Conservation (phyloP, 2,797 vertebrate species). For the Intellagama lesueurii region DNA sequence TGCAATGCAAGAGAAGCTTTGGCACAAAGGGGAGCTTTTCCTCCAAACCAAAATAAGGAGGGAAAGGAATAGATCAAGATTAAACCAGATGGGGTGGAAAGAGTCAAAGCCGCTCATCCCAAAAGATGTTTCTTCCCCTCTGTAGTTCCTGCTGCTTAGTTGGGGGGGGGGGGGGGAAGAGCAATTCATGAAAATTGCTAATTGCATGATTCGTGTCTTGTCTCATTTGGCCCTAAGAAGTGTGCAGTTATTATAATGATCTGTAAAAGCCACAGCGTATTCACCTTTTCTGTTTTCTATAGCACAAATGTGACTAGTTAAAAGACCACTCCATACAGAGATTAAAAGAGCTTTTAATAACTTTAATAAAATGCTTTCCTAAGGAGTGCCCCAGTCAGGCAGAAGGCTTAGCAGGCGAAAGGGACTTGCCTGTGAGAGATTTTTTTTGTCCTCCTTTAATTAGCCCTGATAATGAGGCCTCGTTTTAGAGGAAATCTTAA, state of each 20-base stretch:
- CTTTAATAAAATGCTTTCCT: conserved; percentile 58
- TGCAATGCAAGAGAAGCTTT: background rate
- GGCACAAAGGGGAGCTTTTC: background rate
- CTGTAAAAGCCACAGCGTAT: conserved; percentile 21
- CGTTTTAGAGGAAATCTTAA: conserved; percentile 73
- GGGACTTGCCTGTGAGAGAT: conserved; percentile 51
- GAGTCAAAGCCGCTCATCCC: background rate
- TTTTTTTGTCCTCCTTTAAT: conserved; percentile 71
- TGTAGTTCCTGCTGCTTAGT: background rate
- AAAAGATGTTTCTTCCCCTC: background rate
- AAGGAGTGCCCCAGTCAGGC: conserved; percentile 51
- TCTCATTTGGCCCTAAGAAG: conserved; percentile 21
- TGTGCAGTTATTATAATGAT: conserved; percentile 8
- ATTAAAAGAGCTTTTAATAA: conserved; percentile 60
- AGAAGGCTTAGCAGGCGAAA: conserved; percentile 57
- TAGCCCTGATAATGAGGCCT: conserved; percentile 72
- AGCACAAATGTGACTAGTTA: conserved; percentile 34
- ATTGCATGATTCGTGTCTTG: background rate
- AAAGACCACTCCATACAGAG: conserved; percentile 50
- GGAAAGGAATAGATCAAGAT: background rate
- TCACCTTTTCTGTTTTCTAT: conserved; percentile 7
- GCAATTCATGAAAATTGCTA: background rate
- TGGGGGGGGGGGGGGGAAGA: background rate
- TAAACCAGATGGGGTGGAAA: background rate
- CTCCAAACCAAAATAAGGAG: background rate